These are phyloP conservation scores for Poeciliopsis turrubarensis DNA, from an alignment of 2,113 vertebrate genomes.

Conservation along the genomic window DNA sequence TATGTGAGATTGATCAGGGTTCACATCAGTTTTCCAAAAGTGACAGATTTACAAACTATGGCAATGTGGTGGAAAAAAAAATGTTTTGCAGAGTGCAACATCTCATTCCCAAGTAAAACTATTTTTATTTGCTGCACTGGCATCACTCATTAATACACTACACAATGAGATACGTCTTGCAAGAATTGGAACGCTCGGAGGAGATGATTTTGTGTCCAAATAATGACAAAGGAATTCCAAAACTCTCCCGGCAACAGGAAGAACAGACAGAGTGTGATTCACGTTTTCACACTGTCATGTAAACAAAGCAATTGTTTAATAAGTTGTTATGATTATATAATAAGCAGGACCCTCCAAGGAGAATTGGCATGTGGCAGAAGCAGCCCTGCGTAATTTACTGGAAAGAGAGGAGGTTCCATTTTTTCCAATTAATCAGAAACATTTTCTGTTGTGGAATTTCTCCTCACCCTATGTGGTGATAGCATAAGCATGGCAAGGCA, in stretches of 20 bases:
- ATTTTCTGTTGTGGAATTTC: slow-evolving; percentile 23
- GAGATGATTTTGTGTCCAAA: slow-evolving; percentile 11
- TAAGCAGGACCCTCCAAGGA: slow-evolving; percentile 17
- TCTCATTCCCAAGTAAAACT: background rate
- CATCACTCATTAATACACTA: background rate
- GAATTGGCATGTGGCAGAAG: slow-evolving; percentile 29
- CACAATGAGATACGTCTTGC: background rate
- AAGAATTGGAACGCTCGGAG: background rate
- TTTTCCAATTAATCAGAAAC: slow-evolving; percentile 36
- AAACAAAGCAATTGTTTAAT: slow-evolving; percentile 44
- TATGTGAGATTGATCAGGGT: background rate
- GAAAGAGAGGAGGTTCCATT: slow-evolving; percentile 29
- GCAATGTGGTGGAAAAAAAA: no score
- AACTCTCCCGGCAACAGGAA: slow-evolving; percentile 14
- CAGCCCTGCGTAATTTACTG: slow-evolving; percentile 7
- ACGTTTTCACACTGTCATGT: slow-evolving; percentile 33
- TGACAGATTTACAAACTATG: no score
- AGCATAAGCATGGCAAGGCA: background rate
- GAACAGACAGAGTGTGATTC: slow-evolving; percentile 26
- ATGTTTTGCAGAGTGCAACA: background rate
- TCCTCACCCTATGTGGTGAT: slow-evolving; percentile 17
- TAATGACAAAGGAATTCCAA: slow-evolving; percentile 43
- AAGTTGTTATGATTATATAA: slow-evolving; percentile 39
- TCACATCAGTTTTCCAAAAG: no score
- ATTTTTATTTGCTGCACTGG: background rate